phyloP scores from a whole-genome alignment of 2,797 vertebrate genomes.

The Chloroceryle amazona region DNA sequence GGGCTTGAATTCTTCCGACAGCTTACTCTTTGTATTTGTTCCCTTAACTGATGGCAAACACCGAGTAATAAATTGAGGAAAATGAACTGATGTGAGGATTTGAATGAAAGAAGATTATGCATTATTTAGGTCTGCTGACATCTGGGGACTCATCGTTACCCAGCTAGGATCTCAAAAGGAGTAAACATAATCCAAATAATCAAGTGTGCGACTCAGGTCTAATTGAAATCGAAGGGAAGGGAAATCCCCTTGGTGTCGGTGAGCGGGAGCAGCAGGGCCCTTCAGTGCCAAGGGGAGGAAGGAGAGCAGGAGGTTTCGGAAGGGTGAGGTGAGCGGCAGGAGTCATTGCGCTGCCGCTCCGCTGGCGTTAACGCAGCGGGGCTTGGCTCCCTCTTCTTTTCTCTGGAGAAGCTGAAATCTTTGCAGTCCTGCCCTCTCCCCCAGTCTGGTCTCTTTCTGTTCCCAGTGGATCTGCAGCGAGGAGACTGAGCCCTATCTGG shows the following conservation, averaged over 20 bases:
- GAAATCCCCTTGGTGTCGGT: not conserved
- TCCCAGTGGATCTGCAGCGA: not conserved
- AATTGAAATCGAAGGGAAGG: not conserved
- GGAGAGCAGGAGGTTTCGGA: not conserved
- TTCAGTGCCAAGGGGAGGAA: accelerated
- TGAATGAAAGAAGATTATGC: not conserved
- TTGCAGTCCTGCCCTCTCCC: not conserved
- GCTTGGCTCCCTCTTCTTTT: accelerated
- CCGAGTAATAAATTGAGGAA: not conserved
- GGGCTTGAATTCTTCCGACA: not conserved
- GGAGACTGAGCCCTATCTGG: accelerated
- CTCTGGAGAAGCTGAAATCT: not conserved
- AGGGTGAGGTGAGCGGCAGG: not conserved
- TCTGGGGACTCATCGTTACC: not conserved
- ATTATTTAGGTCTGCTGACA: not conserved
- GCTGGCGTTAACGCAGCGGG: accelerated
- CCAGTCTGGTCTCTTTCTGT: accelerated
- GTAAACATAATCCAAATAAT: not conserved
- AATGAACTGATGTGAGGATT: not conserved
- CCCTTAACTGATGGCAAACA: not conserved
- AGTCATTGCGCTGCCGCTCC: accelerated
- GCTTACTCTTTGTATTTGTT: not conserved
- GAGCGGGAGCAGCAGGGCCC: not conserved
- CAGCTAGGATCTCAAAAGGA: not conserved
- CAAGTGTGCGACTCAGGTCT: not conserved